Evolutionary conservation across 2,797 vertebrate species (phyloP).

Genomic region (Catharus ustulatus): DNA sequence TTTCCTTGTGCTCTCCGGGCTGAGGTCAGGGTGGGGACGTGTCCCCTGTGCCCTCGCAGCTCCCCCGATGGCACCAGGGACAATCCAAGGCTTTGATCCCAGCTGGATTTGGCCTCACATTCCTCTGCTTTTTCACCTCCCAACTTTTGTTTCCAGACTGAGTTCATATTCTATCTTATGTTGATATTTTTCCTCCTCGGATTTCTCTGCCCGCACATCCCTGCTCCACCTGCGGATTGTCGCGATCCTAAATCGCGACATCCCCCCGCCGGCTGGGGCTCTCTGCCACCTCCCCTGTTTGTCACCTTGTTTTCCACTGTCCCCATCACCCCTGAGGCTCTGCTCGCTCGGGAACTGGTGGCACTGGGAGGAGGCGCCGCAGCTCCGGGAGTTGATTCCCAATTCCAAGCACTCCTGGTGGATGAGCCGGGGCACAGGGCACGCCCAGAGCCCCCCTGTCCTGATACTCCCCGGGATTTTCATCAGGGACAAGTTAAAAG

Average conservation of each 20-base stretch:
- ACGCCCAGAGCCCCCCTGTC: background rate
- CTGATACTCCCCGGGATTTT: fast-evolving
- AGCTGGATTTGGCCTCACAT: background rate
- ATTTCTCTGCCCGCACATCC: background rate
- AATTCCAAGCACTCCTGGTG: fast-evolving
- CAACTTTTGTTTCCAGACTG: background rate
- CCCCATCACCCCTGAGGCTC: background rate
- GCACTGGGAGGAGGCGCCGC: background rate
- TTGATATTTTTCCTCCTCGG: background rate
- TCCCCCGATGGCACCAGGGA: fast-evolving
- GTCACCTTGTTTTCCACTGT: background rate
- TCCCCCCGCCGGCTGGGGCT: fast-evolving
- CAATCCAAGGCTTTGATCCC: background rate
- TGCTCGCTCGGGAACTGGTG: background rate
- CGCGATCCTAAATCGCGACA: background rate
- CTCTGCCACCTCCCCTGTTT: background rate
- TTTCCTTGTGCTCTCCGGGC: background rate
- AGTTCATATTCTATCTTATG: background rate
- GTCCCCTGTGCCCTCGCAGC: background rate
- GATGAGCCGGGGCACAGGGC: background rate
- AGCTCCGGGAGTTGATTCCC: background rate
- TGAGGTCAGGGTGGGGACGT: background rate
- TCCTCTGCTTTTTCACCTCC: background rate
- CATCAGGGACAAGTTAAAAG: background rate
- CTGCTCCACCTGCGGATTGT: background rate